Evolutionary conservation across 2,888 invertebrate genomes (phyloP), one percentile per base, ranked within the genome.

Genomic region (Gymnosoma rotundatum): DNA sequence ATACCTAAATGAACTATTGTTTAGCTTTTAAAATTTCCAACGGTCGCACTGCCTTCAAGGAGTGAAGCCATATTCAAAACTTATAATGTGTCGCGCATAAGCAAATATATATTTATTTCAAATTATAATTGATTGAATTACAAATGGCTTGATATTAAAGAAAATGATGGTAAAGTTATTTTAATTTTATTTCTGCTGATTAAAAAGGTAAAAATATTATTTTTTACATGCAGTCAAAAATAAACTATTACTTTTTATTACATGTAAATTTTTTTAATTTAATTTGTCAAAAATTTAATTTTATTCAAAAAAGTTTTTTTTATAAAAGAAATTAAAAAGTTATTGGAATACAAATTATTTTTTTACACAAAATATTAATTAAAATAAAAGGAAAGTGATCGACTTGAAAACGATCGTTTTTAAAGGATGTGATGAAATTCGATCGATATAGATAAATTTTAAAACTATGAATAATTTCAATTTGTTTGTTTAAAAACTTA

Each of bases 131-230:
- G 16, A 76, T 67, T 69, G 42, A 78, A 83, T 78, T 78, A 64
- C 64, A 81, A 78, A 72, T 64, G 63, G 69, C 76, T 72, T 78
- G 64, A 75, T 73, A 74, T 78, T 52, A 20, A 38, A 78, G 45
- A 36, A 72, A 61, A 45, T 69, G 36, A 45, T 21, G 5, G 25
- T 58, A 66, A 79, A 58, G 21, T 66, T 72, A 70, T 12, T 14
- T 60, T 60, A 9, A 52, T 21, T 58, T 36, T 61, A 66, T 14
- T 66, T 21, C 45, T 61, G 45, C 32, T 58, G 10, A 21, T 14
- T 61, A 21, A 61, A 63, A 61, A 67, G 36, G 60, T 79, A 38
- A 63, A 67, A 61, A 74, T 38, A 42, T 21, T 38, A 73, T 63
- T 63, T 45, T 63, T 54, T 56, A 25, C 45, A 54, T 56, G 20